Base-by-base conservation (phyloP, 1,140 invertebrate species). In the Pogonognathellus flavescens region DNA sequence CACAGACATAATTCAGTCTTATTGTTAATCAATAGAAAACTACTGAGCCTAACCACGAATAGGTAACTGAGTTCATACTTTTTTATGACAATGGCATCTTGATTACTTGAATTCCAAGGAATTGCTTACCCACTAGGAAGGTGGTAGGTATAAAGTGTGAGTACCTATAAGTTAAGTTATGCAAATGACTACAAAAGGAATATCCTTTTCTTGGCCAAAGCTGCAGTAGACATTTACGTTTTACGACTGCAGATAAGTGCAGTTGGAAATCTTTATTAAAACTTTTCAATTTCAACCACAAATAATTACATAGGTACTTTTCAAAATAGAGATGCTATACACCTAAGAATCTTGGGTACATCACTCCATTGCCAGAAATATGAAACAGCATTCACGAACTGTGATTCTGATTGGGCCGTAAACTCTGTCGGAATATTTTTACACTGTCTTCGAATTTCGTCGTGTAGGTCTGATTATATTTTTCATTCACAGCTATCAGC, bases 31-130 rank as follows among this genome's bases (percentile, higher is more conserved):
- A 76, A 31, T 50, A 31, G 41, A 76, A 76, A 76, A n/a, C 16
- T 18, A 8, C 25, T 18, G n/a, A 76, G 16, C n/a, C 22, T 66
- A 20, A 25, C 9, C 70, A 41, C 6, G 31, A 6, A 16, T 76
- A 41, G 70, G 70, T 76, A 31, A 31, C 49, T 76, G 31, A 25
- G 62, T 66, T 66, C 10, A 25, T 13, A 31, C 25, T 18, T 18
- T 50, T 76, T 72, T 18, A 76, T 18, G 70, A 50, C 22, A 76
- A 76, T 76, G n/a, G 41, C 31, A 76, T 41, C 70, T 76, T 76
- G 70, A 76, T 76, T 76, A 31, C 14, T 76, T 76, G 41, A 76
- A 31, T 76, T n/a, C 70, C 70, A 50, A 14, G 0, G 41, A 76
- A 76, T 5, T 49, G 16, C 31, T 14, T n/a, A n/a, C 25, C 14